Base-by-base conservation (phyloP, 2,888 invertebrate genomes). In the Ochropacha duplaris region DNA sequence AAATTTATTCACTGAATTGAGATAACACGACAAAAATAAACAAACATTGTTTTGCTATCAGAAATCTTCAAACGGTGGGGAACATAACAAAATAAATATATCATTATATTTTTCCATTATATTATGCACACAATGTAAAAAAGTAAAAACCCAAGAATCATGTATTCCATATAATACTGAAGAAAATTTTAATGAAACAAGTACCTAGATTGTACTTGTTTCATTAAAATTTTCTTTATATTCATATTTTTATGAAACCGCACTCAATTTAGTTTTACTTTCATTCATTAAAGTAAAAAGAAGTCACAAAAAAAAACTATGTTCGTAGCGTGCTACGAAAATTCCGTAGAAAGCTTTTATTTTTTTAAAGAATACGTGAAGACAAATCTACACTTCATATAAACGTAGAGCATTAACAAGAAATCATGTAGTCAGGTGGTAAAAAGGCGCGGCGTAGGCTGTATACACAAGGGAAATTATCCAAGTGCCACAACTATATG, bases 381-480 rank as follows among this genome's bases (percentile, higher is more conserved):
- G 44, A 44, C 16, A 19, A 19, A 6, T 44, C 2, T 19, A 9
- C 2, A 19, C 9, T 19, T 19, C n/a, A 19, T 19, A 39, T 19
- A n/a, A 19, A 19, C 6, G 19, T 11, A 2, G 31, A 52, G 12
- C 26, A 22, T 50, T 34, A 60, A 62, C 81, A 87, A 87, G 84
- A 75, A 82, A 73, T 74, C 63, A 65, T 64, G 65, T 62, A 68
- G 57, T 66, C 70, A 69, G 57, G 36, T 63, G 70, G 76, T 72
- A 74, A 80, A 86, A 84, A 88, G 88, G 87, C 76, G 86, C 80
- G 85, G 83, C 78, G 71, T 84, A 87, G 83, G 84, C 83, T 66
- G 71, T 72, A 78, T 76, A 65, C 89, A 81, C 88, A 74, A 77
- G 91, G 91, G 91, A 92, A 92, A 91, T 92, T 84, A 88, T 71